Conservation (phyloP, 2,113 vertebrate genomes). For the Hippocampus zosterae region DNA sequence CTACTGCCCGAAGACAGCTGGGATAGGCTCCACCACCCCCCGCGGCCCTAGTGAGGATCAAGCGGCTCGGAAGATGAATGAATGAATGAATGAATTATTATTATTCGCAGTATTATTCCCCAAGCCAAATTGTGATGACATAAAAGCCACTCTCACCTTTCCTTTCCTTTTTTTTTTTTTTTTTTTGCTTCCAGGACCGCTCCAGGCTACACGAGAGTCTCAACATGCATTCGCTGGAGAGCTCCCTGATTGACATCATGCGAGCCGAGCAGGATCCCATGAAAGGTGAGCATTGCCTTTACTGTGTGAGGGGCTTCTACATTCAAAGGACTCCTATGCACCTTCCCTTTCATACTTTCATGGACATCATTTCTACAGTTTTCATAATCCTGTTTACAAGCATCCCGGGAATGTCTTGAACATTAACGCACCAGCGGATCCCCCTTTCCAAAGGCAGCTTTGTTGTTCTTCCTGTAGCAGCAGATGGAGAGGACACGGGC, state of each 20-base stretch:
- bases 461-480: conserved; percentile 51
- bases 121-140: background rate
- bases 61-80: too few species aligned
- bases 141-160: background rate
- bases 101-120: background rate
- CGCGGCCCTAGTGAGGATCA: too few species aligned
- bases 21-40: too few species aligned
- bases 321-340: background rate
- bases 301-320: too few species aligned
- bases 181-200: conserved; percentile 61
- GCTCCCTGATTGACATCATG: conserved; percentile 98
- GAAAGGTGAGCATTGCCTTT: conserved; percentile 79
- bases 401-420: too few species aligned
- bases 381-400: too few species aligned
- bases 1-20: too few species aligned
- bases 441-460: conserved; percentile 18
- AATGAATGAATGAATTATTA: too few species aligned
- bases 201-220: conserved; percentile 94
- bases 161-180: conserved; percentile 14
- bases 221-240: conserved; percentile 98
- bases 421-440: background rate
- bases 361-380: too few species aligned
- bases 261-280: conserved; percentile 96
- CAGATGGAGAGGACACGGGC: conserved; percentile 68
- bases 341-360: too few species aligned